phyloP scores from a whole-genome alignment of 1,140 invertebrate genomes.

The Trinorchestia longiramus region DNA sequence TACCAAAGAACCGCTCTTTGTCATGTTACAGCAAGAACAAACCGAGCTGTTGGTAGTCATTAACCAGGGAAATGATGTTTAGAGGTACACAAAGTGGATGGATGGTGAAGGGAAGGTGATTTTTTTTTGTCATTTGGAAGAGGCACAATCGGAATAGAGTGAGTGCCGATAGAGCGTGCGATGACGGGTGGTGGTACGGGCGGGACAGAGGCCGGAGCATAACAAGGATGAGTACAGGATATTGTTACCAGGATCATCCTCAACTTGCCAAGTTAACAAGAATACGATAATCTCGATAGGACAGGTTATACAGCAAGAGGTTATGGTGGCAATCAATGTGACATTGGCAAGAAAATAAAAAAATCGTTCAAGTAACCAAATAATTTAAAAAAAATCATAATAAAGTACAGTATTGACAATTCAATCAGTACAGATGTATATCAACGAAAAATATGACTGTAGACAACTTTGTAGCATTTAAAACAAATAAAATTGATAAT shows the following conservation, averaged over 20 bases:
- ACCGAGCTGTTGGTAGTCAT: constrained; percentile 42
- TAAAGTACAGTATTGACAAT: not conserved
- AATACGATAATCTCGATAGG: constrained; percentile 53
- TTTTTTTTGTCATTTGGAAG: constrained; percentile 9
- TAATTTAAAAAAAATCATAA: not conserved
- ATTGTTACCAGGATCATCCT: constrained; percentile 54
- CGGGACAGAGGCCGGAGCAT: constrained; percentile 49
- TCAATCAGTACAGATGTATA: not conserved
- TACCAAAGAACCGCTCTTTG: constrained; percentile 10
- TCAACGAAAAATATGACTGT: not conserved
- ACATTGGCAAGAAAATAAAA: constrained; percentile 41
- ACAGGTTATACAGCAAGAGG: constrained; percentile 54
- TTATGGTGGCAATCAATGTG: constrained; percentile 48
- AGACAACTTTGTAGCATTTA: not conserved
- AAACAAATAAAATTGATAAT: not conserved
- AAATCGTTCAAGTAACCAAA: not conserved
- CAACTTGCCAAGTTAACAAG: constrained; percentile 52
- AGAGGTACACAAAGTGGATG: constrained; percentile 48
- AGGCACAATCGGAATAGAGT: constrained; percentile 52
- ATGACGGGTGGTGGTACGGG: constrained; percentile 46
- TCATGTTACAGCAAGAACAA: constrained; percentile 48
- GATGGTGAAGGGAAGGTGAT: constrained; percentile 43
- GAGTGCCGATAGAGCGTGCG: constrained; percentile 50
- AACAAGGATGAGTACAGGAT: constrained; percentile 50
- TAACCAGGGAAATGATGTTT: constrained; percentile 44